Percentiles rank a stretch among this genome's conserved stretches.
Conservation (phyloP, 2,888 invertebrate genomes). For the Metellina segmentata region DNA sequence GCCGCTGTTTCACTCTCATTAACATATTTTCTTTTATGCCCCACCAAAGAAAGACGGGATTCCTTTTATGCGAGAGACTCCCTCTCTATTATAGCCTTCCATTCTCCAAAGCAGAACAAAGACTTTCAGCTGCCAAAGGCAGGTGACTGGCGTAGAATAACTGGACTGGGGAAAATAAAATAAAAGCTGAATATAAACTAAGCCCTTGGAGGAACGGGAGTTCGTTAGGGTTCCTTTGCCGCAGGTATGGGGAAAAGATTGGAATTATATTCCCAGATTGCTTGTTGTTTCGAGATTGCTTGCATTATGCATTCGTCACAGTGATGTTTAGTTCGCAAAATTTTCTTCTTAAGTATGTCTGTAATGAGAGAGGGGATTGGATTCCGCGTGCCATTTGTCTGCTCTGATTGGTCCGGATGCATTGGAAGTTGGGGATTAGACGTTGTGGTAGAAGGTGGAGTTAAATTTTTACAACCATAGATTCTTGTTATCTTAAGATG, state of each 20-base stretch:
- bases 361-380: background rate
- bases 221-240: slow-evolving; percentile 1
- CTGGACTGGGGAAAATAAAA: background rate
- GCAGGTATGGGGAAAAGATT: background rate
- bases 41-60: background rate
- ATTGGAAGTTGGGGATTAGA: too few relatives aligned
- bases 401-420: background rate
- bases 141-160: slow-evolving; percentile 23
- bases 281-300: background rate
- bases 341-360: background rate
- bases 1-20: background rate
- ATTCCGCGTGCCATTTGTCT: background rate
- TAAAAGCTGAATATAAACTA: slow-evolving; percentile 8
- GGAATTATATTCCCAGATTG: background rate
- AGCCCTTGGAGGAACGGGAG: background rate
- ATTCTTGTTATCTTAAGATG: too few relatives aligned
- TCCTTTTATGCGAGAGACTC: slow-evolving; percentile 10
- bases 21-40: slow-evolving; percentile 47
- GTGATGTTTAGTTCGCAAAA: background rate
- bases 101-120: background rate
- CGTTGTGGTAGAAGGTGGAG: too few relatives aligned
- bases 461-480: too few relatives aligned
- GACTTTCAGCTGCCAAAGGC: slow-evolving; percentile 30
- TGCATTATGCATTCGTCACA: background rate
- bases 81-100: slow-evolving; percentile 2